Conservation (phyloP, 2,888 invertebrate genomes). For the Protodeltote pygarga region DNA sequence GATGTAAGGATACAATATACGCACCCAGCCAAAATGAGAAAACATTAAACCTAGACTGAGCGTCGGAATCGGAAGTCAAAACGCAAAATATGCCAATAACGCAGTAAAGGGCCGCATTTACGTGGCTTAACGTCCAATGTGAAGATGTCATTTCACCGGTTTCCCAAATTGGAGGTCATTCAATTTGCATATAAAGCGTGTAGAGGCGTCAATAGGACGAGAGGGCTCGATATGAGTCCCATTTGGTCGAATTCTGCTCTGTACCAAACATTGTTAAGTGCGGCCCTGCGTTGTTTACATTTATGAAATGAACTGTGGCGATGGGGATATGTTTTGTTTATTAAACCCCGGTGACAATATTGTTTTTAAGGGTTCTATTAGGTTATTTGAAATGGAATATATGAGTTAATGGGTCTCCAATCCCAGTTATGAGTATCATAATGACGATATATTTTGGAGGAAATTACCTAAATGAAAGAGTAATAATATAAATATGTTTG, state of each 20-base stretch:
- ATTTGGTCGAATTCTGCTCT: conserved; percentile 36
- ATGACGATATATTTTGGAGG: too few relatives aligned
- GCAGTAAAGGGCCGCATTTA: conserved; percentile 58
- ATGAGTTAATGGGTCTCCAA: too few relatives aligned
- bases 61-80: conserved; percentile 33
- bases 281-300: conserved; percentile 35
- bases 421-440: too few relatives aligned
- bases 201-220: conserved; percentile 68
- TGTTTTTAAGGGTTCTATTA: neutral
- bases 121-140: conserved; percentile 58
- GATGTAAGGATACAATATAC: too few relatives aligned
- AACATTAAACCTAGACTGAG: conserved; percentile 30
- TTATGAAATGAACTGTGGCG: conserved; percentile 31
- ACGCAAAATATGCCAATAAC: conserved; percentile 56
- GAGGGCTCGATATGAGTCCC: conserved; percentile 55
- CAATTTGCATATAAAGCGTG: conserved; percentile 81
- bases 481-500: too few relatives aligned
- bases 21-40: neutral
- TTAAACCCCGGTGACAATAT: conserved; percentile 1
- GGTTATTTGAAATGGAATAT: neutral
- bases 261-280: conserved; percentile 26
- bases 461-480: too few relatives aligned
- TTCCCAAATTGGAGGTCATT: conserved; percentile 76
- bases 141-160: conserved; percentile 68
- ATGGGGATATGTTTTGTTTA: conserved; percentile 15